Evolutionary conservation across 2,113 vertebrate genomes (phyloP).

Genomic region (Scomber scombrus): DNA sequence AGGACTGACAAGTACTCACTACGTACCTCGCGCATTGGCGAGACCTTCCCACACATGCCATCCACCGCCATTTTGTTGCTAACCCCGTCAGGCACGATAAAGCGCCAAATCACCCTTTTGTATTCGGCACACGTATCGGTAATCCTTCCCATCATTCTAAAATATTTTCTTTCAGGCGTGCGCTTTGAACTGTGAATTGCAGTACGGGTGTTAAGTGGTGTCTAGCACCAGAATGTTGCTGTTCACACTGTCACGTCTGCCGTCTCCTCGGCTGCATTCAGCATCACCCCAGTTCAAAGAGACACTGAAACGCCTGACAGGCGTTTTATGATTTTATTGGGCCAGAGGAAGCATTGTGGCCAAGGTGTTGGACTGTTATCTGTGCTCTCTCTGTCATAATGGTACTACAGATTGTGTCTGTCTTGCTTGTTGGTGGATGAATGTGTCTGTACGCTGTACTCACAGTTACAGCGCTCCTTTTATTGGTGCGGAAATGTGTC

Average conservation of each 20-base stretch:
- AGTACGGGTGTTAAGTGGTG: slow-evolving; percentile 72
- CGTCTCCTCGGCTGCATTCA: slow-evolving; percentile 68
- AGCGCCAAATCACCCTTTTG: slow-evolving; percentile 49
- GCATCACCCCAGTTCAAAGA: slow-evolving; percentile 75
- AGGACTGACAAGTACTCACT: slow-evolving; percentile 62
- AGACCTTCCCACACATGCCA: slow-evolving; percentile 68
- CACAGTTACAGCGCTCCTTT: slow-evolving; percentile 23
- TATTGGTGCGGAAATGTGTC: slow-evolving; percentile 1
- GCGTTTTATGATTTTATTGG: slow-evolving; percentile 87
- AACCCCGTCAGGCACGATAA: slow-evolving; percentile 38
- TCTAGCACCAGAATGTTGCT: slow-evolving; percentile 82
- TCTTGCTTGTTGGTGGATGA: slow-evolving; percentile 20
- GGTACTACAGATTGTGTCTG: slow-evolving; percentile 29
- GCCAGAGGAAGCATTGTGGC: slow-evolving; percentile 75
- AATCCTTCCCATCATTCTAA: slow-evolving; percentile 56
- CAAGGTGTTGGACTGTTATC: slow-evolving; percentile 76
- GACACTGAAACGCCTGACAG: slow-evolving; percentile 59
- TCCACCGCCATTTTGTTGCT: slow-evolving; percentile 72
- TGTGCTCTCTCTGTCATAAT: slow-evolving; percentile 42
- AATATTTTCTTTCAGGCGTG: slow-evolving; percentile 60
- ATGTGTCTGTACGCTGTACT: slow-evolving; percentile 8
- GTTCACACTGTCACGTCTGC: slow-evolving; percentile 80
- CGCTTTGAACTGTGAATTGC: slow-evolving; percentile 72
- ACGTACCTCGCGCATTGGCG: slow-evolving; percentile 46
- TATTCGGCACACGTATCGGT: slow-evolving; percentile 46